A percentile compares a stretch with the other conserved stretches of the same genome.
Conservation (phyloP, 2,888 invertebrate species). For the Epistrophe grossulariae region DNA sequence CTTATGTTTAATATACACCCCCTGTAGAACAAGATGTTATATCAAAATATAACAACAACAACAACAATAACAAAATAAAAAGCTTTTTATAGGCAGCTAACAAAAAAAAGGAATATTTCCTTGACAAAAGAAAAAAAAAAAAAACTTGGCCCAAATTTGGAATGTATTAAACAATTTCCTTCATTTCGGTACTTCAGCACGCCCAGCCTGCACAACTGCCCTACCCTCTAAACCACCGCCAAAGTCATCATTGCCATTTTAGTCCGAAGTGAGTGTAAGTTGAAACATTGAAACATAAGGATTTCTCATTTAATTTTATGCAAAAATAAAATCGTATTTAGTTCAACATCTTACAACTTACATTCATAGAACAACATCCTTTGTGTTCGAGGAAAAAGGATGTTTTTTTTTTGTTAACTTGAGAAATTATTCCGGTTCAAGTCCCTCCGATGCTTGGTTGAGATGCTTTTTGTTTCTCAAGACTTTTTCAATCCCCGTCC, state of each 20-base stretch:
- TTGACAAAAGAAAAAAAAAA: slow-evolving; percentile 23
- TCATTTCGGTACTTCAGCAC: slow-evolving; percentile 15
- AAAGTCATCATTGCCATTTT: neutral
- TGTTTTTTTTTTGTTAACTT: slow-evolving; percentile 3
- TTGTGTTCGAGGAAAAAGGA: slow-evolving; percentile 38
- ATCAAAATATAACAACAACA: slow-evolving; percentile 12
- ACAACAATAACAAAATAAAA: neutral
- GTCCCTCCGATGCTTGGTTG: slow-evolving; percentile 17
- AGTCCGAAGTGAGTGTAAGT: slow-evolving; percentile 4
- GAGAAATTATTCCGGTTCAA: slow-evolving; percentile 57
- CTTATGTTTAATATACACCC: neutral
- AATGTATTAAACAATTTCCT: slow-evolving; percentile 27
- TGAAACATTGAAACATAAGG: slow-evolving; percentile 34
- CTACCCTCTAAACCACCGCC: no score
- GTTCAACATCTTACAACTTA: slow-evolving; percentile 32
- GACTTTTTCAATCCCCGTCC: neutral
- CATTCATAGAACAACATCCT: slow-evolving; percentile 29
- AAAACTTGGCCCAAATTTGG: slow-evolving; percentile 24
- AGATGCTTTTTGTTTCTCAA: slow-evolving; percentile 28
- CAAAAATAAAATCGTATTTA: slow-evolving; percentile 42
- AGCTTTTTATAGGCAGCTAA: slow-evolving; percentile 5
- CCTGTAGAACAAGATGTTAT: slow-evolving; percentile 32
- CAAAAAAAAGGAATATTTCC: neutral
- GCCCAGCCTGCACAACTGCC: neutral
- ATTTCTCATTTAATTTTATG: slow-evolving; percentile 46